Evolutionary conservation across 1,140 invertebrate genomes (phyloP).

Genomic region (Scaptomyza hsui): DNA sequence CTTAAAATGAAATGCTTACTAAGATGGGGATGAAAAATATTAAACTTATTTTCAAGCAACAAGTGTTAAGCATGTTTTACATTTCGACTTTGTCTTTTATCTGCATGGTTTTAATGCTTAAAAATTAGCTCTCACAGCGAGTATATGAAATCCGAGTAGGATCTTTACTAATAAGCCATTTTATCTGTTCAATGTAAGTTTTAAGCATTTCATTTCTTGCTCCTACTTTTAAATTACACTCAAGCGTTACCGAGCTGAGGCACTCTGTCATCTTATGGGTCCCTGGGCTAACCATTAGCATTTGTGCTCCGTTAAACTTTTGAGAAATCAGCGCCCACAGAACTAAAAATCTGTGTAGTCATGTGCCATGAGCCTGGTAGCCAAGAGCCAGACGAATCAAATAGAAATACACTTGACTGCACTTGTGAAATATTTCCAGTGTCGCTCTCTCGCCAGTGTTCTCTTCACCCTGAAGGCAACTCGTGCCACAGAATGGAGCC

Average conservation of each 20-base stretch:
- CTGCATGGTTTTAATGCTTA: too few species aligned
- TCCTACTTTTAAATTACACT: not conserved
- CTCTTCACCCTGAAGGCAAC: slow-evolving; percentile 20
- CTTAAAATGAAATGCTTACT: slow-evolving; percentile 18
- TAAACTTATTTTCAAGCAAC: too few species aligned
- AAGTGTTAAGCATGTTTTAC: too few species aligned
- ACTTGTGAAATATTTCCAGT: slow-evolving; percentile 49
- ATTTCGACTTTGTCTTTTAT: too few species aligned
- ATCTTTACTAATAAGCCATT: not conserved
- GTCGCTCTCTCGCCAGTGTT: slow-evolving; percentile 21
- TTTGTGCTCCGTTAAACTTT: slow-evolving; percentile 33
- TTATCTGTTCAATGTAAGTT: not conserved
- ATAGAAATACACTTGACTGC: slow-evolving; percentile 64
- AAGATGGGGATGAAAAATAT: too few species aligned
- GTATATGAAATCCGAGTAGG: not conserved
- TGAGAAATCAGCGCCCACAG: slow-evolving; percentile 21
- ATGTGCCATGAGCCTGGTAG: slow-evolving; percentile 16
- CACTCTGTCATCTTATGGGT: not conserved
- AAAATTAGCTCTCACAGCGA: too few species aligned
- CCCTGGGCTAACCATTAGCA: slow-evolving; percentile 33
- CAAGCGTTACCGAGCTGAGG: not conserved
- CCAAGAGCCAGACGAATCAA: slow-evolving; percentile 34
- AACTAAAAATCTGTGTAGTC: slow-evolving; percentile 29
- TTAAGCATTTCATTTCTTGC: not conserved
- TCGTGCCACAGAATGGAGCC: slow-evolving; percentile 31